Evolutionary conservation across 2,797 vertebrate species (phyloP).

Genomic region (Anguilla marmorata): DNA sequence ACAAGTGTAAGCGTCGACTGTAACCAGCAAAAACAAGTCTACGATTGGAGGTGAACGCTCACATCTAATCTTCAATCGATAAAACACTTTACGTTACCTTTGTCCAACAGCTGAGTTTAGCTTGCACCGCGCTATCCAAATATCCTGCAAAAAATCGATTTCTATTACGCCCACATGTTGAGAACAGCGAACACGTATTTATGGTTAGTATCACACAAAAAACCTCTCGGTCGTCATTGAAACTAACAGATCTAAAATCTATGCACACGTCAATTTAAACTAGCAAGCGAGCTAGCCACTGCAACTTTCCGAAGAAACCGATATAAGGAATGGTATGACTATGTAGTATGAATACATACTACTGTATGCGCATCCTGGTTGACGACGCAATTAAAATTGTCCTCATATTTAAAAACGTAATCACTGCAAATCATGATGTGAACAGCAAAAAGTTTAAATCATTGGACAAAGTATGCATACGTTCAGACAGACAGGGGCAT

Average conservation of each 20-base stretch:
- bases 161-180: neutral
- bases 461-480: constrained; percentile 56
- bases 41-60: neutral
- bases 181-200: neutral
- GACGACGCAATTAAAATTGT: constrained; percentile 38
- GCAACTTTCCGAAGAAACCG: neutral
- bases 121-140: neutral
- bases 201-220: neutral
- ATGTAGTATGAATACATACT: neutral
- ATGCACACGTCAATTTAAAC: neutral
- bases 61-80: neutral
- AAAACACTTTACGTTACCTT: neutral
- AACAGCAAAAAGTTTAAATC: constrained; percentile 74
- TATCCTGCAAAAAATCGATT: neutral
- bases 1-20: neutral
- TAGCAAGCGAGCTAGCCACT: neutral
- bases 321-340: neutral
- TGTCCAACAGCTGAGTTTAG: neutral
- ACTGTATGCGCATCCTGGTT: neutral
- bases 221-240: neutral
- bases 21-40: neutral
- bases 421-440: constrained; percentile 68
- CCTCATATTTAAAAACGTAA: constrained; percentile 58
- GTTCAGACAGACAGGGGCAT: neutral
- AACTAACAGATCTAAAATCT: neutral